Base-by-base conservation (phyloP, 2,797 vertebrate genomes). In the Melanotaenia maccullochi region DNA sequence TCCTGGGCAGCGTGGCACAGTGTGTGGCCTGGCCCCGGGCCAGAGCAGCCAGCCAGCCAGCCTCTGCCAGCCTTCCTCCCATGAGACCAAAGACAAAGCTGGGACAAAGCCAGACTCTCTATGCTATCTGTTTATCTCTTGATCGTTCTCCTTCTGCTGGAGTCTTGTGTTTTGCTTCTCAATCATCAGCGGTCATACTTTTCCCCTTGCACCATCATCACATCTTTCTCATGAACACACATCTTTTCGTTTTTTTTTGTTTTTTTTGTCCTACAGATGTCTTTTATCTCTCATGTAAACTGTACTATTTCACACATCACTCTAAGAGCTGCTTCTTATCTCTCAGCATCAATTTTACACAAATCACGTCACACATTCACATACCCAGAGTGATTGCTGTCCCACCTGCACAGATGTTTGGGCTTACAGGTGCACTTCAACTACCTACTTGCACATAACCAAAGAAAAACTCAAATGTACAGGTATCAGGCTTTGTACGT, bases 61-160 rank as follows among this genome's bases (percentile, higher is more conserved):
- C 86, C 88, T 86, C 76, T 92, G 90, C 91, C 93, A 92, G 85
- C 82, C 90, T 79, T 71, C 79, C 82, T 92, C 88, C 89, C 78
- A 86, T 75, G 82, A 92, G 92, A 91, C 84, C 70, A 65, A 67
- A 93, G 92, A 95, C 94, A 95, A 94, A 94, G 93, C 94, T 95
- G 93, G 94, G 89, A 81, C 79, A 44, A 24, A 6, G 92, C 94
- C 94, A 94, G 83, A 71, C 76, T 57, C 89, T 75, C 70, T 79
- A 75, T 59, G 20, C 80, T 80, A 82, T 76, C 69, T 60, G 58
- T 83, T 83, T 84, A 84, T 78, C 73, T 68, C 86, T 70, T 76
- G 69, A 71, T 75, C 69, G 61, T 71, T 59, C 30, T 54, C 33
- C 47, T 73, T 56, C 70, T 36, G 70, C 68, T 11, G 32, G 13